Evolutionary conservation across 2,888 invertebrate species (phyloP), one percentile per base, ranked within the genome.

Genomic region (Rambutsinella grinnellia): DNA sequence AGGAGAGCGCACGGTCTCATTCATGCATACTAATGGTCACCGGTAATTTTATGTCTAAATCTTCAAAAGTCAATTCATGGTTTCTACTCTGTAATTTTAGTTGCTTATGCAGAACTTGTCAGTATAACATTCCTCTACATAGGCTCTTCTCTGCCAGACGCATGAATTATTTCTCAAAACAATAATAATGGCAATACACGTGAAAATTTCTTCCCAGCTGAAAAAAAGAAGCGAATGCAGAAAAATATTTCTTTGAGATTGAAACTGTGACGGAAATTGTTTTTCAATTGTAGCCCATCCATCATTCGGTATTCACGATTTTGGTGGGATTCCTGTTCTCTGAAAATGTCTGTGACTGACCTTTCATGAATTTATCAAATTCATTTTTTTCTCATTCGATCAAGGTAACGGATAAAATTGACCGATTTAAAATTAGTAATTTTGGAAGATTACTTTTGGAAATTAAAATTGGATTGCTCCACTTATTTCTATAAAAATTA

Each of bases 31-130:
- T 77, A 68, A 77, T 72, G 72, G 63, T 77, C 63, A 57, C 49
- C 17, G 36, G 71, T 77, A 77, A 77, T 77, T 77, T 77, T 77
- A 77, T 77, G 77, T 77, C 77, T 77, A 77, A 71, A 77, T 77
- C 68, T 68, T 63, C 68, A 57, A 71, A 51, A 67, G 58, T 65
- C 71, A 71, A 71, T 71, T 71, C 63, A 71, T 57, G 71, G 71
- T 71, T 71, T 57, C 71, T 57, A 57, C 71, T 71, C 63, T 71
- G 51, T 71, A 71, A 71, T 71, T 71, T 71, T 49, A n/a, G 57
- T 8, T 44, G 51, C 63, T 24, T 71, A 15, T 62, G 13, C 10
- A 57, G 62, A 51, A 47, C 46, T 49, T 70, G 19, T 2, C 21
- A 46, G 17, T 26, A 15, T 58, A 21, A 24, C 49, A 3, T 27